Conservation (phyloP, 2,797 vertebrate species). For the Schizothorax lantsangensis region DNA sequence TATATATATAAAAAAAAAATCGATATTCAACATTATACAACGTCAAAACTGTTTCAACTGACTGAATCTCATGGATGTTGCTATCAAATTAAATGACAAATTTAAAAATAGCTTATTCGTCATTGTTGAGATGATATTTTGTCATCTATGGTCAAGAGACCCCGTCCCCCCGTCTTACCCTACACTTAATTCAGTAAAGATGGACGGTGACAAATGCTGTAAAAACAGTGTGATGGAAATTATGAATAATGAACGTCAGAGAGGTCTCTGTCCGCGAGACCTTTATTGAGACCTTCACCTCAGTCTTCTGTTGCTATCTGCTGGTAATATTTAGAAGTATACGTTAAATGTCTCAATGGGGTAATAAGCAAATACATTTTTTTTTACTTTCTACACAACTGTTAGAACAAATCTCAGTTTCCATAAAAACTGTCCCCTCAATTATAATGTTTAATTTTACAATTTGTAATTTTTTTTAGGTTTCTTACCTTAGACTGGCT, state of each 20-base stretch:
- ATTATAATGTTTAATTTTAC: not conserved
- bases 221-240: not conserved
- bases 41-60: not conserved
- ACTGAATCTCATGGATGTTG: not conserved
- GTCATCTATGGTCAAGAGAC: not conserved
- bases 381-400: not conserved
- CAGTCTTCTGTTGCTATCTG: slow-evolving; percentile 33
- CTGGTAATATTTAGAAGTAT: not conserved
- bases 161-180: no score
- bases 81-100: not conserved
- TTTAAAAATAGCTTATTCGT: not conserved
- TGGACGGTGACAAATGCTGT: not conserved
- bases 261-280: not conserved
- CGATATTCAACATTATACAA: not conserved
- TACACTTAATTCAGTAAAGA: not conserved
- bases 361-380: not conserved
- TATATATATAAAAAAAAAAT: not conserved
- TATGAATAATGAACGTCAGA: no score
- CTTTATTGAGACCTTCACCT: not conserved
- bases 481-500: not conserved
- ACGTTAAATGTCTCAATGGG: not conserved
- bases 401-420: not conserved
- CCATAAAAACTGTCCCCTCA: not conserved
- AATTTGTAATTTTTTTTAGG: not conserved
- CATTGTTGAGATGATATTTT: not conserved